Evolutionary conservation across 2,888 invertebrate species (phyloP).

Genomic region (Glaucopsyche alexis): DNA sequence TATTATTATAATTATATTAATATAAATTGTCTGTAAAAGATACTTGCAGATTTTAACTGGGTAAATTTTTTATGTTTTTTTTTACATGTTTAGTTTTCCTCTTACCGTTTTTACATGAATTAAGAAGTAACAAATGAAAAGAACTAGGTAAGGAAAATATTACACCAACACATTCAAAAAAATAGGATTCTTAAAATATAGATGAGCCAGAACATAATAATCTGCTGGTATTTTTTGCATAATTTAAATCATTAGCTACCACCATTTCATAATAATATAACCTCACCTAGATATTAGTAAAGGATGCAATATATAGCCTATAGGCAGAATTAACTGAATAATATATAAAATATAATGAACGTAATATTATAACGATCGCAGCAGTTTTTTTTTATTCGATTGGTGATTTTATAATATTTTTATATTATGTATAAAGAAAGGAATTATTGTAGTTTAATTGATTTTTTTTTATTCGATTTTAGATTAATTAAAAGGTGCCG

Average conservation of each 20-base stretch:
- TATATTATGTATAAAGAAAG: constrained; percentile 52
- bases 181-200: no score
- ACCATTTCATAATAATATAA: constrained; percentile 12
- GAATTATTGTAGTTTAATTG: constrained; percentile 50
- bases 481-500: constrained; percentile 35
- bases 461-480: constrained; percentile 42
- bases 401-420: constrained; percentile 65
- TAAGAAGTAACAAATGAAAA: no score
- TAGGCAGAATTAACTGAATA: constrained; percentile 41
- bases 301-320: constrained; percentile 28
- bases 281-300: constrained; percentile 17
- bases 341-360: constrained; percentile 58
- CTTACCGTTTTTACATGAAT: no score
- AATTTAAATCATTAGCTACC: constrained; percentile 7
- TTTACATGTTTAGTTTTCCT: neutral
- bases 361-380: constrained; percentile 47
- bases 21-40: neutral
- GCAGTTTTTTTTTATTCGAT: constrained; percentile 54
- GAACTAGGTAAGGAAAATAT: no score
- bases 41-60: neutral
- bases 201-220: no score
- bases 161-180: no score
- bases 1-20: neutral
- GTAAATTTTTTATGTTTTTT: neutral
- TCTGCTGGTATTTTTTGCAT: neutral